Evolutionary conservation across 2,113 vertebrate species (phyloP), one percentile per base, ranked within the genome.

Genomic region (Bubalus kerabau): DNA sequence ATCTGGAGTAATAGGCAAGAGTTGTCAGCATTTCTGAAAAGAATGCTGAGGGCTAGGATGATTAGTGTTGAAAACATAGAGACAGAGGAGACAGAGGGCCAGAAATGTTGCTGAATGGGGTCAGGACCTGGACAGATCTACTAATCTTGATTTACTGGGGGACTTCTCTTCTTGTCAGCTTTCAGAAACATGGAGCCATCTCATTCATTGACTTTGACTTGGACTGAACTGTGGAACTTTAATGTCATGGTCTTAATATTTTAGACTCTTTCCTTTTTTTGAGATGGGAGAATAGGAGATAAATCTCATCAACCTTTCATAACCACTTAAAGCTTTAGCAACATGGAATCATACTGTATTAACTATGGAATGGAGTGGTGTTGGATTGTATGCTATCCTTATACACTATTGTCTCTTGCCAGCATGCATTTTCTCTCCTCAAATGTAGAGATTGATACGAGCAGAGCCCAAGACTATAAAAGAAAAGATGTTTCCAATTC

Each of bases 81-180:
- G 43, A 78, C 15, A 21, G 21, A 87, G 46, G 19, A 52, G 32
- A 89, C 16, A 23, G 17, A 64, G 17, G 67, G 17, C 62, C 28
- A 86, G 9, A 62, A 46, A 81, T 78, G 78, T 2, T 11, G 19
- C 24, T 48, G 50, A 76, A 30, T 62, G 3, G 7, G 16, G 28
- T 94, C 91, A 97, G 95, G 28, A 97, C 88, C 54, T 16, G 82
- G 82, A 95, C 85, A 96, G 85, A 28, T 76, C 95, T 19, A 12
- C 30, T 0, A 4, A 57, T 67, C 10, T 5, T 11, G 23, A 2
- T 21, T 14, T 48, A 2, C 28, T 46, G 5, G 28, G 14, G n/a
- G 5, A 54, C 30, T 43, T 59, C 11, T 10, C 56, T 28, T 67
- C 67, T n/a, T 76, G 50, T 30, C 14, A 40, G 48, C 32, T 85